These are phyloP conservation scores for Nycteola revayana DNA, from an alignment of 2,888 invertebrate species.

Conservation along the genomic window DNA sequence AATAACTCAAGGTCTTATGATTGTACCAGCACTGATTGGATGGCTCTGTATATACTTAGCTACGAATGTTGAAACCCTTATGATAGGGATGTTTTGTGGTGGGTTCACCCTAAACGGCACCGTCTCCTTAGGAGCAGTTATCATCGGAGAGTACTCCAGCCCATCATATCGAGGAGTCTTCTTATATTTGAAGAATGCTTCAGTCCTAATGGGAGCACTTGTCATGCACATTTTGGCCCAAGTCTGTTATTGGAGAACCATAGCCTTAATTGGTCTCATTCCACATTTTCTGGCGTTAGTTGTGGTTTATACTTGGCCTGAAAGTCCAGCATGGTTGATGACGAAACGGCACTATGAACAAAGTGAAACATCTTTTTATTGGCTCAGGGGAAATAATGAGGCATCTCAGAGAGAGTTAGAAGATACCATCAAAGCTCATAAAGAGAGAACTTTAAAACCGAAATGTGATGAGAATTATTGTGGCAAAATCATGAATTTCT, in stretches of 20 bases:
- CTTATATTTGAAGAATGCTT: conserved; percentile 40
- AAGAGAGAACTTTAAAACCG: conserved; percentile 7
- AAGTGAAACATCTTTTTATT: conserved; percentile 50
- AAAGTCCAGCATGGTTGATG: conserved; percentile 35
- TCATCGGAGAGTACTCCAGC: conserved; percentile 67
- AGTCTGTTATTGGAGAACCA: conserved; percentile 34
- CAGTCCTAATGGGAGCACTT: conserved; percentile 23
- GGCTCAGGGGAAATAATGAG: conserved; percentile 70
- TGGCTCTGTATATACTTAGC: conserved; percentile 25
- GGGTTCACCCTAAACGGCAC: conserved; percentile 20
- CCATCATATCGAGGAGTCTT: conserved; percentile 78
- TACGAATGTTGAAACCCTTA: conserved; percentile 12
- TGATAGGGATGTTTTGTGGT: conserved; percentile 20
- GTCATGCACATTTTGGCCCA: conserved; percentile 30
- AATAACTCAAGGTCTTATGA: conserved; percentile 46
- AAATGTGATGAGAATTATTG: conserved; percentile 3
- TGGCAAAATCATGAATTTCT: conserved; percentile 4
- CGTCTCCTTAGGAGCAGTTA: conserved; percentile 51
- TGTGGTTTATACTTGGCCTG: conserved; percentile 35
- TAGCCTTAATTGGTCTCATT: conserved; percentile 28
- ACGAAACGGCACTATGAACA: conserved; percentile 21
- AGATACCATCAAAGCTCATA: conserved; percentile 23
- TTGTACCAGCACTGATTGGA: conserved; percentile 43
- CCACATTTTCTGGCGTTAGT: conserved; percentile 19
- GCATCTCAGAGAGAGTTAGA: conserved; percentile 43